phyloP scores from a whole-genome alignment of 2,888 invertebrate species.

The Abscondita cerata region DNA sequence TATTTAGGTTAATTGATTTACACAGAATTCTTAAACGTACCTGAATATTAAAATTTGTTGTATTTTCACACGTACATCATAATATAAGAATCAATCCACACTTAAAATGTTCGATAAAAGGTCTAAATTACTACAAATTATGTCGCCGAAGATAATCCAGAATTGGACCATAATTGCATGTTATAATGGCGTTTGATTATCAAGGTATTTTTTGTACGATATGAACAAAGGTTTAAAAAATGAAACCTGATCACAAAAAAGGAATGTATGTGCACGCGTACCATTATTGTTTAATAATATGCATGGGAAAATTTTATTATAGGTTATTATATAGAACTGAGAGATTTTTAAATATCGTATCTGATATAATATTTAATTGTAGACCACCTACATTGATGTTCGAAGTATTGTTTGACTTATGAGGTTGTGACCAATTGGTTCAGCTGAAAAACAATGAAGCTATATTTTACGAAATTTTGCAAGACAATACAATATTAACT shows the following conservation, averaged over 20 bases:
- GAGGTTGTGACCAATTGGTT: conserved; percentile 31
- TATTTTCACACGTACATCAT: no score
- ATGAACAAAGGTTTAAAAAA: background rate
- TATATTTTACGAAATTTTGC: conserved; percentile 30
- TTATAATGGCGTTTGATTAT: background rate
- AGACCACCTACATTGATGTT: conserved; percentile 52
- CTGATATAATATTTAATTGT: conserved; percentile 55
- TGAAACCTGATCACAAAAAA: conserved; percentile 11
- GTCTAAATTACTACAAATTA: conserved; percentile 6
- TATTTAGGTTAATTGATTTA: no score
- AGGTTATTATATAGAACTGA: conserved; percentile 40
- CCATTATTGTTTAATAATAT: conserved; percentile 55
- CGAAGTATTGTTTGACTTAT: conserved; percentile 32
- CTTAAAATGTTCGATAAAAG: conserved; percentile 1
- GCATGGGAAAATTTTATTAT: conserved; percentile 50
- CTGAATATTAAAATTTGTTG: no score
- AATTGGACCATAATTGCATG: conserved; percentile 4
- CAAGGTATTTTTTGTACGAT: conserved; percentile 4
- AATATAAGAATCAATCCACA: background rate
- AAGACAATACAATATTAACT: conserved; percentile 30
- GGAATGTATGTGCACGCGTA: conserved; percentile 38
- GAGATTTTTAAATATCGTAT: conserved; percentile 50
- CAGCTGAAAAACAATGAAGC: conserved; percentile 32
- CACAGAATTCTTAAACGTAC: no score
- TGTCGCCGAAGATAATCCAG: background rate